Evolutionary conservation across 2,888 invertebrate genomes (phyloP), one percentile per base, ranked within the genome.

Genomic region (Piscicola geometra): DNA sequence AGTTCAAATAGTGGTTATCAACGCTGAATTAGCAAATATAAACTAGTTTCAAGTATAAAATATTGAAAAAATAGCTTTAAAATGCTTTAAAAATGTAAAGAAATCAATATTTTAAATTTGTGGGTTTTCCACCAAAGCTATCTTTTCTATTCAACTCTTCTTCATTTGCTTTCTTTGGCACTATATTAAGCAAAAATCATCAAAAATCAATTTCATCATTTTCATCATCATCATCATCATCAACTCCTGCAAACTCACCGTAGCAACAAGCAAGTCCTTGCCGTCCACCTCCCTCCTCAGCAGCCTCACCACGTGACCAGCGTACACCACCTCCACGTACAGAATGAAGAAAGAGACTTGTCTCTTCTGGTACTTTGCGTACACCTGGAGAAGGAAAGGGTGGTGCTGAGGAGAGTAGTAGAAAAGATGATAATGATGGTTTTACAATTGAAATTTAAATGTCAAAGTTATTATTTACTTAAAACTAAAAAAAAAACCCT

Each of bases 241-340:
- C 21, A 47, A 9, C 21, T 15, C 50, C 21, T 21, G n/a, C 12
- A n/a, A 12, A 67, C 68, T 67, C 28, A 67, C 68, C 12, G 68
- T 15, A 21, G 30, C 68, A 3, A 67, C 68, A 9, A 67, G 33
- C 35, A 35, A 15, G 12, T 47, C 25, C 28, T 5, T 67, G 3
- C 67, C 67, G 3, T 33, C n/a, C 35, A 32, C 21, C 21, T 35
- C n/a, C 35, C 33, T 28, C 70, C 41, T 70, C 70, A 9, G 21
- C 41, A 70, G 36, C 47, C 70, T 35, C 28, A 70, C 47, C 70
- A 70, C 70, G 28, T 70, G 47, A 70, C 70, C 70, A 25, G 41
- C 70, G 30, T 70, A 35, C 15, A 47, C 47, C 5, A 70, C 47
- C 41, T 70, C 70, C 70, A 70, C 2, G 25, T 70, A 70, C 41